Conservation (phyloP, 2,888 invertebrate species). For the Cerastis rubricosa region DNA sequence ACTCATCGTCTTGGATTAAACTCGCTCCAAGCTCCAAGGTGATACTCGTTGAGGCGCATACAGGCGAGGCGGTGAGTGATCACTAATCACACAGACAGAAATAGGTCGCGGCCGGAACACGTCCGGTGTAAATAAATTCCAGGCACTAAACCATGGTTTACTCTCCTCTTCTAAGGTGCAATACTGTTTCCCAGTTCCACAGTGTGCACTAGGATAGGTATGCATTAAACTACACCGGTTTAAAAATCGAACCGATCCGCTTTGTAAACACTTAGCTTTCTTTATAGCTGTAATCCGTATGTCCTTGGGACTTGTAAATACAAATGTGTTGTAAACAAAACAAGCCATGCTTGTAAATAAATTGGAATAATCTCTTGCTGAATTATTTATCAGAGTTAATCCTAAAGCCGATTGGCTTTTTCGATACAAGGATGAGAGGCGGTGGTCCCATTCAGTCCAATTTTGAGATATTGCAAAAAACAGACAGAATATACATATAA, state of each 20-base stretch:
- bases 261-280: slow-evolving; percentile 6
- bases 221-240: background rate
- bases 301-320: background rate
- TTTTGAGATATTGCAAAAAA: slow-evolving; percentile 1
- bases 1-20: slow-evolving; percentile 24
- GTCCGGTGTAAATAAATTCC: slow-evolving; percentile 28
- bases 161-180: slow-evolving; percentile 18
- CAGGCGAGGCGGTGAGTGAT: slow-evolving; percentile 41
- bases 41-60: slow-evolving; percentile 51
- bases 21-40: slow-evolving; percentile 54
- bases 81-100: slow-evolving; percentile 48
- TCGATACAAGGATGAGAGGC: background rate
- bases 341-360: slow-evolving; percentile 19
- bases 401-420: slow-evolving; percentile 16
- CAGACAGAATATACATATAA: background rate
- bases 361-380: slow-evolving; percentile 7
- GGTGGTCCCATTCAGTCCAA: background rate
- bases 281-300: slow-evolving; percentile 9
- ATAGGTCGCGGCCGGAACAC: slow-evolving; percentile 20
- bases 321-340: slow-evolving; percentile 14
- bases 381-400: slow-evolving; percentile 31
- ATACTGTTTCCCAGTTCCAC: slow-evolving; percentile 10
- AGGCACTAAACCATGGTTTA: slow-evolving; percentile 28
- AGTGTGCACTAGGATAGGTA: slow-evolving; percentile 10
- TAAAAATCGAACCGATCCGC: slow-evolving; percentile 24